Conservation (phyloP, 1,140 invertebrate species). For the Panulirus ornatus region DNA sequence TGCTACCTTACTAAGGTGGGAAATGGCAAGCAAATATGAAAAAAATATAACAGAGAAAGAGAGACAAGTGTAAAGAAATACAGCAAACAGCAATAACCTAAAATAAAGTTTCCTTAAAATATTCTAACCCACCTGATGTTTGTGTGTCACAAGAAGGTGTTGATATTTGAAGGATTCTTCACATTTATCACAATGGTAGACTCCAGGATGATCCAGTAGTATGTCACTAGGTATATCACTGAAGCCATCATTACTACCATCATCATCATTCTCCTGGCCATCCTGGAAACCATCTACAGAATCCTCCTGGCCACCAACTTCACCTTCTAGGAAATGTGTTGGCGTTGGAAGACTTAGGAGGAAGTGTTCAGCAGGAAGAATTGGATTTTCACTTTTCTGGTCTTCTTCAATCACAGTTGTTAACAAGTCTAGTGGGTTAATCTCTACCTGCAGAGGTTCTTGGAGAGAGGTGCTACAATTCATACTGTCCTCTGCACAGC, state of each 20-base stretch:
- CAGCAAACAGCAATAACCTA: not conserved
- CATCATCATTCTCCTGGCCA: constrained; percentile 38
- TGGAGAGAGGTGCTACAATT: not conserved
- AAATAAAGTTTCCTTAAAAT: not conserved
- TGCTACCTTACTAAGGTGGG: no score
- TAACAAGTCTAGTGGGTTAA: constrained; percentile 71
- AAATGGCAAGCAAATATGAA: not conserved
- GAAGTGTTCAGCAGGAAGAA: constrained; percentile 73
- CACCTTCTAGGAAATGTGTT: constrained; percentile 58
- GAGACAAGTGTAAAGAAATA: not conserved
- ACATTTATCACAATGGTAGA: constrained; percentile 72
- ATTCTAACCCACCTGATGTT: constrained; percentile 53
- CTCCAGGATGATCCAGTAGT: constrained; percentile 61
- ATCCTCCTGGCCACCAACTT: constrained; percentile 42
- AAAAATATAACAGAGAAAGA: not conserved
- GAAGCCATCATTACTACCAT: constrained; percentile 34
- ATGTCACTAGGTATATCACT: constrained; percentile 54
- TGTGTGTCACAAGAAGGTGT: constrained; percentile 68
- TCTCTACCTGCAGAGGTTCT: constrained; percentile 53
- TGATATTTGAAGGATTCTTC: constrained; percentile 73
- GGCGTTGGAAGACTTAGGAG: constrained; percentile 62
- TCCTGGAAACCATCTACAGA: constrained; percentile 1
- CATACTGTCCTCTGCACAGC: not conserved
- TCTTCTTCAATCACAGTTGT: constrained; percentile 73
- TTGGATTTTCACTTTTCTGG: constrained; percentile 67